A percentile compares a stretch with the other conserved stretches of the same genome.
Evolutionary conservation across 2,888 invertebrate species (phyloP).

Genomic region (Mesorhabditis spiculigera): DNA sequence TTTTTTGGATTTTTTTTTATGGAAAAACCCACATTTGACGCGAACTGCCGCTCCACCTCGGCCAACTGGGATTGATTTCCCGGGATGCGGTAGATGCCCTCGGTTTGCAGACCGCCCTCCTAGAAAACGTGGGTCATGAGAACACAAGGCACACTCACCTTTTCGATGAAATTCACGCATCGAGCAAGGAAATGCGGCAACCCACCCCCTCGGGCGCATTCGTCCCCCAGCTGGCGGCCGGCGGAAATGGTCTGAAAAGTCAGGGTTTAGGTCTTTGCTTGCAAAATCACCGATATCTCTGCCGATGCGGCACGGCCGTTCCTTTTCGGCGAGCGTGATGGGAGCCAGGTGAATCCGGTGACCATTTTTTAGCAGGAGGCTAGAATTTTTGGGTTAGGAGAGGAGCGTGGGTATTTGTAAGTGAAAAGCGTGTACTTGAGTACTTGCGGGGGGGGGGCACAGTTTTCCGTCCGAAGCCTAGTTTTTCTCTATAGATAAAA

Average conservation of each 20-base stretch:
- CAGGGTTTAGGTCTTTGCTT: neutral
- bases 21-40: constrained; percentile 72
- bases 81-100: constrained; percentile 92
- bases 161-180: constrained; percentile 74
- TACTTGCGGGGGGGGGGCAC: too few species aligned
- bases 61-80: constrained; percentile 81
- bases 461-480: too few species aligned
- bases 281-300: neutral
- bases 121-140: constrained; percentile 50
- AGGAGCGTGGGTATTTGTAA: too few species aligned
- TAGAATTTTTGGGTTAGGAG: constrained; percentile 11
- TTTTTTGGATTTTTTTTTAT: neutral
- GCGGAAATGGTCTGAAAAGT: neutral
- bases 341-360: constrained; percentile 40
- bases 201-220: constrained; percentile 35
- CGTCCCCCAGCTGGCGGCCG: neutral
- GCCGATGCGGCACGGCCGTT: constrained; percentile 3
- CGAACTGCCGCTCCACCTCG: constrained; percentile 84
- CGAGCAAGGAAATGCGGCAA: constrained; percentile 80
- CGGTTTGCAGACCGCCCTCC: constrained; percentile 76
- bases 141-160: constrained; percentile 21
- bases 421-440: too few species aligned
- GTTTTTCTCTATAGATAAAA: too few species aligned
- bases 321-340: constrained; percentile 36
- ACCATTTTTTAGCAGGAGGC: constrained; percentile 27